Evolutionary conservation across 1,140 invertebrate genomes (phyloP), one percentile per base, ranked within the genome.

Genomic region (Meloidogyne floridensis): DNA sequence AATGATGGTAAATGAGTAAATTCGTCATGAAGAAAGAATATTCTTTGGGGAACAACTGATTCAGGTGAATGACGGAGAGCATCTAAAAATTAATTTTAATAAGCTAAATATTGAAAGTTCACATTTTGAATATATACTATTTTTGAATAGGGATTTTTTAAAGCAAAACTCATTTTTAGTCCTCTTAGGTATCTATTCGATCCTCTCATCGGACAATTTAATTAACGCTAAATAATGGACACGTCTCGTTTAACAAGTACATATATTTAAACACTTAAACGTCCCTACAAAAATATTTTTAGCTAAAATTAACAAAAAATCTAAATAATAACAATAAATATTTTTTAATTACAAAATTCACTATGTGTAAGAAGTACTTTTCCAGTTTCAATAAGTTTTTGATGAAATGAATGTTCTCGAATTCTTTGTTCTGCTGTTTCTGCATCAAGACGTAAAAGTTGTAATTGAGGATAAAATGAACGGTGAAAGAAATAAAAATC

Each of bases 401-500:
- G 93, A 71, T 94, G 93, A 65, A 99, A 92, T 86, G 97, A 95
- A 85, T 93, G 93, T 90, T 99, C 96, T 13, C 98, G 90, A 10
- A 95, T 95, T 87, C 95, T 93, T 87, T 73, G 70, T 32, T 95
- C 95, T 0, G 97, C 97, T 83, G 95, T 94, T 51, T 95, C 93
- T 0, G 95, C 94, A 87, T 95, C 93, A 94, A 98, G 95, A 82
- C 96, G 93, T 15, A 97, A 94, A n/a, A 99, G 91, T 83, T 95
- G 94, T 53, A 99, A 91, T 91, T 99, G 96, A 0, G 98, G 97
- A 91, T 98, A 98, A 90, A 98, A 96, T 0, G 96, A 97, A 32
- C 98, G 93, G 90, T 98, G 97, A 91, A 99, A 99, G 91, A 98
- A 99, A 90, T 99, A 99, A 90, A 96, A 95, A 89, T 99, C 98